A percentile compares a stretch with the other conserved stretches of the same genome.
Conservation (phyloP, 2,888 invertebrate species). For the Helicoverpa assulta region DNA sequence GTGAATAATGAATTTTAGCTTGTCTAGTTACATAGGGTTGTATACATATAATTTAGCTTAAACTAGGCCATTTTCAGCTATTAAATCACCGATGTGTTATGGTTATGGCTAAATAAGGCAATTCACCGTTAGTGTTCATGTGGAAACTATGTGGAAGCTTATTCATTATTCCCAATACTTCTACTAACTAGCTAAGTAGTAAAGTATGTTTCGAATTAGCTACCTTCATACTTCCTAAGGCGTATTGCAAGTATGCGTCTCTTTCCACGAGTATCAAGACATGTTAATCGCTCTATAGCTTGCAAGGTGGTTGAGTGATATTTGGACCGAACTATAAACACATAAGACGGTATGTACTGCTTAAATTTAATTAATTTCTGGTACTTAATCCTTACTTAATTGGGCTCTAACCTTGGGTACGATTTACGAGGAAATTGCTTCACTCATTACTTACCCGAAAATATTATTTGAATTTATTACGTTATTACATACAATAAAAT, state of each 20-base stretch:
- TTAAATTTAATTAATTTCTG: constrained; percentile 65
- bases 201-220: too few relatives aligned
- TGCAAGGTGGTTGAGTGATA: constrained; percentile 75
- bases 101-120: too few relatives aligned
- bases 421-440: constrained; percentile 64
- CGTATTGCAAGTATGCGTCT: not conserved
- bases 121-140: too few relatives aligned
- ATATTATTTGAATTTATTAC: constrained; percentile 1
- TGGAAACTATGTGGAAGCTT: too few relatives aligned
- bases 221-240: not conserved
- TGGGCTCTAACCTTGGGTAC: constrained; percentile 60
- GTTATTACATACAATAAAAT: constrained; percentile 2
- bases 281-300: constrained; percentile 34
- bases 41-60: too few relatives aligned
- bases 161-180: too few relatives aligned
- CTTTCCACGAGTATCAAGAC: constrained; percentile 25
- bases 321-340: constrained; percentile 65
- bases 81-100: too few relatives aligned
- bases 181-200: too few relatives aligned
- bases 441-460: constrained; percentile 33
- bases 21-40: too few relatives aligned
- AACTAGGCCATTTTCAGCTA: too few relatives aligned
- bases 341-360: constrained; percentile 36
- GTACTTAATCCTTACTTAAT: constrained; percentile 64
- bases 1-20: not conserved